Base-by-base conservation (phyloP, 92 coral and sea anemone species). In the Muricea muricata region DNA sequence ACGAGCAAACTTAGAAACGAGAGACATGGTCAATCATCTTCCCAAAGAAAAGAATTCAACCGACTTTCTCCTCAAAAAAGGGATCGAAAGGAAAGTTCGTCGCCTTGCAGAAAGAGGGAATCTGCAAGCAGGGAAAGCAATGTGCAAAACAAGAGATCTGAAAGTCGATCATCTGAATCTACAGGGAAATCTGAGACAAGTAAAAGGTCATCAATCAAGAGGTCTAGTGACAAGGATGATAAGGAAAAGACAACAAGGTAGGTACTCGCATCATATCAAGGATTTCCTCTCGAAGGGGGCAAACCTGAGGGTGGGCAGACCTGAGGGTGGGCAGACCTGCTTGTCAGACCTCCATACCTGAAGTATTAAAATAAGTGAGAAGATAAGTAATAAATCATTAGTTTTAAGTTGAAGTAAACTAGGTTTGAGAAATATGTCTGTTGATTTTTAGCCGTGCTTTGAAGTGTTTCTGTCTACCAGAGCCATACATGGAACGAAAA, bases 391-490 rank as follows among this genome's bases (percentile, higher is more conserved):
- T n/a, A n/a, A n/a, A n/a, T n/a, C n/a, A n/a, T n/a, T n/a, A n/a
- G n/a, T n/a, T n/a, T n/a, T n/a, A n/a, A n/a, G n/a, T n/a, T n/a
- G n/a, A n/a, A n/a, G n/a, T n/a, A n/a, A n/a, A n/a, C n/a, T n/a
- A n/a, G n/a, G n/a, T n/a, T n/a, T n/a, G n/a, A n/a, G n/a, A n/a
- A n/a, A n/a, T n/a, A n/a, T n/a, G 14, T 42, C 23, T 9, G 9
- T 9, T 55, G 6, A 21, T 55, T 71, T 33, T 45, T 47, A 74
- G 80, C 24, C 80, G 63, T 4, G 80, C 63, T 2, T 40, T 86
- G 18, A 84, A 83, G 37, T 93, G 95, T 81, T 91, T 83, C 73
- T 91, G 95, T 23, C 95, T 97, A n/a, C 98, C 98, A 15, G 89
- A 91, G 30, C 97, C 95, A 6, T 86, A 89, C 81, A 73, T 93